phyloP scores from a whole-genome alignment of 2,888 invertebrate species.

The Pyrrhosoma nymphula region DNA sequence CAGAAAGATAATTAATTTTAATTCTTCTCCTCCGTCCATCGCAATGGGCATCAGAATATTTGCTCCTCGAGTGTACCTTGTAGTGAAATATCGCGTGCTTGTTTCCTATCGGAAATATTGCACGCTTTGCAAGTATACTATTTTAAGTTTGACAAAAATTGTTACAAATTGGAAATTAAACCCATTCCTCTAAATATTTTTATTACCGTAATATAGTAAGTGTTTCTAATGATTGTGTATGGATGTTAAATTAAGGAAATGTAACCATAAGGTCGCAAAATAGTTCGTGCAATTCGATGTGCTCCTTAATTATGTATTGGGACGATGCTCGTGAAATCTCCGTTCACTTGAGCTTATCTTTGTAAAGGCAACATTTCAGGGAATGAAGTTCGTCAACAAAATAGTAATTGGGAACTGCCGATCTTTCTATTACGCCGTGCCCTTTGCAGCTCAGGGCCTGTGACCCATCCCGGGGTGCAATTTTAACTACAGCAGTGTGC shows the following conservation, averaged over 20 bases:
- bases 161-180: too few relatives aligned
- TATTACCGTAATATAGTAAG: too few relatives aligned
- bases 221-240: neutral
- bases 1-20: too few relatives aligned
- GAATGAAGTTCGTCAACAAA: neutral
- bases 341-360: neutral
- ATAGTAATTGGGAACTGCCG: conserved; percentile 16
- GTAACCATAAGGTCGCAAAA: neutral
- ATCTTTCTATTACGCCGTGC: neutral
- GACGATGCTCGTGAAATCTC: neutral
- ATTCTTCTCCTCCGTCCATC: too few relatives aligned
- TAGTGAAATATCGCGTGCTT: too few relatives aligned
- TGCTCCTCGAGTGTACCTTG: too few relatives aligned
- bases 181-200: too few relatives aligned
- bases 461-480: neutral
- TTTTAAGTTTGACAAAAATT: too few relatives aligned
- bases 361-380: neutral
- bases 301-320: neutral
- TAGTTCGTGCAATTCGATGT: neutral
- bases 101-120: too few relatives aligned
- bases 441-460: neutral
- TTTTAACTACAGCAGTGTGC: neutral
- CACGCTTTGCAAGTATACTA: too few relatives aligned
- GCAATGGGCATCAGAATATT: too few relatives aligned
- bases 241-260: neutral